Base-by-base conservation (phyloP, 2,113 vertebrate species). In the Grallaria varia region DNA sequence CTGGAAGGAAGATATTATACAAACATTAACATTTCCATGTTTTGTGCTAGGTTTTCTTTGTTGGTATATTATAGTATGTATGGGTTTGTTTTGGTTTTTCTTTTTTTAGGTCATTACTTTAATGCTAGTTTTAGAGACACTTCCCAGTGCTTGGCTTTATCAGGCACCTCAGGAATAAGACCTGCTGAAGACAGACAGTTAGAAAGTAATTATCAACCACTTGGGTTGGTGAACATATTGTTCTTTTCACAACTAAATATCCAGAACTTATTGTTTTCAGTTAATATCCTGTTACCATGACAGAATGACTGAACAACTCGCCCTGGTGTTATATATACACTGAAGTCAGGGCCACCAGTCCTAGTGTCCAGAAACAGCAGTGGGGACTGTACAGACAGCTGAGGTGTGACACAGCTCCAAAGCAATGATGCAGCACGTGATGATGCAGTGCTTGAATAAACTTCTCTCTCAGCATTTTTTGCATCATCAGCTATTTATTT, bases 401-500 rank as follows among this genome's bases (percentile, higher is more conserved):
- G 22, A 90, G 67, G 10, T 6, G 4, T 30, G 25, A 60, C 63
- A 90, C 52, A 40, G 27, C 59, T 75, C 47, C 68, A 40, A 64
- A 90, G 30, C 37, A 55, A 47, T 16, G 28, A 85, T 74, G 69
- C 47, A 89, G 75, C 37, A 58, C 22, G 4, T 14, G 21, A n/a
- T 10, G 30, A 18, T 66, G 33, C 39, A 17, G 45, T 56, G 24
- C 67, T 76, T 63, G 42, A 81, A 64, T 68, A 93, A 68, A 69
- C 5, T 6, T 63, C 40, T 90, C 28, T 95, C 80, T 88, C 49
- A 39, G 35, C 76, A 52, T 20, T 95, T 96, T 91, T 92, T 78
- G 55, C 75, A 77, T 92, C 76, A 74, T 93, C 94, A 92, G 80
- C 89, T 95, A 88, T 94, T 97, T 92, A 92, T 96, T 95, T 96